phyloP scores from a whole-genome alignment of 2,113 vertebrate genomes.

The Blennius ocellaris region DNA sequence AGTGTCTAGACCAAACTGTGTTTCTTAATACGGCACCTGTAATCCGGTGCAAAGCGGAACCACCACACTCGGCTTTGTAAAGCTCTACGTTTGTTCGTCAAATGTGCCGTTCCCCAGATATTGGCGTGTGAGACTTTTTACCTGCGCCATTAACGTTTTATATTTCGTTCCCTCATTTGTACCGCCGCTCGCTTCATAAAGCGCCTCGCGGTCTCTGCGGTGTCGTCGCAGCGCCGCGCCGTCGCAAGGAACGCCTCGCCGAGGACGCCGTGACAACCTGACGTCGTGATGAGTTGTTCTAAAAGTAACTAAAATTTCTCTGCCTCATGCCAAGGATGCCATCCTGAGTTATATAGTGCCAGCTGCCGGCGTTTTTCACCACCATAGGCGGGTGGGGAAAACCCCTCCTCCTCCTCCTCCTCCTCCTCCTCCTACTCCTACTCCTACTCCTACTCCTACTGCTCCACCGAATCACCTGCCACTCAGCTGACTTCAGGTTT shows the following conservation, averaged over 20 bases:
- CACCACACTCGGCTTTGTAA: too few relatives aligned
- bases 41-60: too few relatives aligned
- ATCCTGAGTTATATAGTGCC: conserved; percentile 62
- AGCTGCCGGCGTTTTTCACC: conserved; percentile 57
- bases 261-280: conserved; percentile 38
- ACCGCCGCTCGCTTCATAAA: too few relatives aligned
- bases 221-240: neutral
- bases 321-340: conserved; percentile 23
- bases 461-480: conserved; percentile 39
- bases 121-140: too few relatives aligned
- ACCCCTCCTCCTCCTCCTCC: conserved; percentile 21
- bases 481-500: conserved; percentile 48
- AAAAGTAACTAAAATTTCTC: conserved; percentile 60
- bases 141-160: too few relatives aligned
- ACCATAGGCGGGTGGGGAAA: conserved; percentile 34
- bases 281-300: conserved; percentile 35
- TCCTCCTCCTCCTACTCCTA: conserved; percentile 12
- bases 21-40: too few relatives aligned
- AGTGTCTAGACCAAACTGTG: too few relatives aligned
- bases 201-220: neutral
- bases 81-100: too few relatives aligned
- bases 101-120: too few relatives aligned
- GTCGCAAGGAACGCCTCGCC: neutral
- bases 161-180: too few relatives aligned
- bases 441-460: too few relatives aligned